These are phyloP conservation scores for Phenganax stokvisi DNA, from an alignment of 92 coral and sea anemone species.

Conservation along the genomic window DNA sequence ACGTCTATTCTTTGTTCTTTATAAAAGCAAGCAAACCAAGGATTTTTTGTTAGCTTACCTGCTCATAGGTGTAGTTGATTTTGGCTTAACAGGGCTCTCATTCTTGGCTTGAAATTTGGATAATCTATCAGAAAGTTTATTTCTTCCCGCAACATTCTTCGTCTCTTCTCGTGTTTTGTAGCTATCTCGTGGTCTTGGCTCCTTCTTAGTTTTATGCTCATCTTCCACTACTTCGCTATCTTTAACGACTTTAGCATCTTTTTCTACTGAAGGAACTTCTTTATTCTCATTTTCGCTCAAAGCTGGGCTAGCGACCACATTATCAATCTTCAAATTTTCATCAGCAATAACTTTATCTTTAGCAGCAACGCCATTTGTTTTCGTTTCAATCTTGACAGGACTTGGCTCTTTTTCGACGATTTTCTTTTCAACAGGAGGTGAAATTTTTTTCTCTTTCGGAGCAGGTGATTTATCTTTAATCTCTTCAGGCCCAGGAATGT, in stretches of 20 bases:
- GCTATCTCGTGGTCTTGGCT: neutral
- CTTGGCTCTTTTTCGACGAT: neutral
- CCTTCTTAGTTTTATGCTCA: neutral
- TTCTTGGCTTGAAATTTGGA: constrained; percentile 16
- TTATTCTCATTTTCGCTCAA: neutral
- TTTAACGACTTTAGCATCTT: neutral
- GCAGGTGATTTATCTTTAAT: neutral
- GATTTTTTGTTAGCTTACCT: neutral
- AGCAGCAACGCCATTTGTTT: neutral
- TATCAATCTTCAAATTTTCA: neutral
- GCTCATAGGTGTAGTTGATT: neutral
- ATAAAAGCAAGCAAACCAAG: no score
- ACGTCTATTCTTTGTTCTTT: no score
- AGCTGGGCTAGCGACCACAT: neutral
- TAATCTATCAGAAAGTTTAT: neutral
- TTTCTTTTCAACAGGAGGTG: constrained; percentile 5
- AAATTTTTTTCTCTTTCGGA: neutral
- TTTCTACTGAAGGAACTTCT: neutral
- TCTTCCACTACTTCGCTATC: neutral
- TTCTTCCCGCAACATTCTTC: neutral
- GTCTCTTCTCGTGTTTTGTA: neutral
- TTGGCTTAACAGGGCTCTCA: constrained; percentile 3
- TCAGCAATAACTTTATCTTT: neutral
- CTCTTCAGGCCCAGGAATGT: neutral
- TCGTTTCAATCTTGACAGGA: neutral